Conservation (phyloP, 2,888 invertebrate genomes). For the Spodoptera exigua region DNA sequence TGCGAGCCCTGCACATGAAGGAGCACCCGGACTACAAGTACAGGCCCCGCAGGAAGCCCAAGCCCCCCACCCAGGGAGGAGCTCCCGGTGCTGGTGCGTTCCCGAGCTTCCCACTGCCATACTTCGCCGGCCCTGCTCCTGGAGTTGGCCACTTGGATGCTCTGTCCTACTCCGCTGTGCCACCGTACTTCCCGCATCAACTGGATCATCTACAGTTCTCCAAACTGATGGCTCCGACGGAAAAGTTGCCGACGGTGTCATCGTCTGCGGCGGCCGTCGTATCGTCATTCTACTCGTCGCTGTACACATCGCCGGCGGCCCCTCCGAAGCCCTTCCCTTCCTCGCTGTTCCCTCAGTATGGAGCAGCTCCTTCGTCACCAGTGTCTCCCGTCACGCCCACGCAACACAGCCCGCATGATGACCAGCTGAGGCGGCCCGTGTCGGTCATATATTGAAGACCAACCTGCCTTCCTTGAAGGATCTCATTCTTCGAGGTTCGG, state of each 20-base stretch:
- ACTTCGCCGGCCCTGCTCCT: conserved; percentile 90
- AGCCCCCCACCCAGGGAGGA: conserved; percentile 90
- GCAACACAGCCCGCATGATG: conserved; percentile 87
- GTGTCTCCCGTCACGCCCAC: conserved; percentile 82
- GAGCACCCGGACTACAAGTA: conserved; percentile 98
- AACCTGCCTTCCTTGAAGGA: conserved; percentile 82
- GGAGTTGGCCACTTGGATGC: conserved; percentile 89
- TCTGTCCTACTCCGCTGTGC: conserved; percentile 91
- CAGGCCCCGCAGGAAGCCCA: conserved; percentile 95
- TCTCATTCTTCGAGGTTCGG: conserved; percentile 71
- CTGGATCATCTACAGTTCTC: conserved; percentile 91
- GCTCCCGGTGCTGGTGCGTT: conserved; percentile 88
- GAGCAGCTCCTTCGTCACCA: conserved; percentile 83
- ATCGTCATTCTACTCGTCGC: conserved; percentile 91
- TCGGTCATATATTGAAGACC: conserved; percentile 92
- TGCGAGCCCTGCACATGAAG: conserved; percentile 96
- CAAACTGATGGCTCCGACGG: conserved; percentile 89
- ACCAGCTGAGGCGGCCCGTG: conserved; percentile 91
- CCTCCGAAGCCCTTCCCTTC: conserved; percentile 88
- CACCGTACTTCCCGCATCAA: conserved; percentile 94
- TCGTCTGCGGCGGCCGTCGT: conserved; percentile 90
- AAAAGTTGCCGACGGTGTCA: conserved; percentile 83
- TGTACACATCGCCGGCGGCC: conserved; percentile 89
- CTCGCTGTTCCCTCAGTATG: conserved; percentile 87
- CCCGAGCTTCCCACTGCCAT: conserved; percentile 90